A percentile compares a stretch with the other conserved stretches of the same genome.
Evolutionary conservation across 35 echinoderm and acorn worm species (phyloP).

Genomic region (Apostichopus californicus): DNA sequence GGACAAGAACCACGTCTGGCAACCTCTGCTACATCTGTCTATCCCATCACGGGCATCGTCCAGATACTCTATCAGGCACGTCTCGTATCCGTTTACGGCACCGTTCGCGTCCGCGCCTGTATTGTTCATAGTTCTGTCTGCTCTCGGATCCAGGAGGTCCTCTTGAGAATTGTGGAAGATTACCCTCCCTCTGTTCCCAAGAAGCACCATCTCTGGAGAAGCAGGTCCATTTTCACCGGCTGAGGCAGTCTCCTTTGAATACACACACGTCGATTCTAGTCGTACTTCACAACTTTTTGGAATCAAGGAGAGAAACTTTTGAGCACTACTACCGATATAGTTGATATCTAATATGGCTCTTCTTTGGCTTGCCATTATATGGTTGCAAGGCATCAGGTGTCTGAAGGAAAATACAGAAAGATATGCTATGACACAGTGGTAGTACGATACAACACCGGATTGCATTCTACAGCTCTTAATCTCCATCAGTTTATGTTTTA

Average conservation of each 20-base stretch:
- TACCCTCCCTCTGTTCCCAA: slow-evolving; percentile 18
- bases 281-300: slow-evolving; percentile 62
- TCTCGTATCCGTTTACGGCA: slow-evolving; percentile 30
- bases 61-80: slow-evolving; percentile 87
- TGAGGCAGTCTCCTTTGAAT: background rate
- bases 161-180: slow-evolving; percentile 34
- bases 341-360: slow-evolving; percentile 80
- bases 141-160: background rate
- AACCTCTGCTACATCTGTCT: slow-evolving; percentile 58
- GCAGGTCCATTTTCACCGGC: background rate
- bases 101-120: background rate
- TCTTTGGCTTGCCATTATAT: slow-evolving; percentile 95
- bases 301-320: slow-evolving; percentile 82
- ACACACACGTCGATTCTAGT: background rate
- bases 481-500: background rate
- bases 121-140: background rate
- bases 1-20: slow-evolving; percentile 70
- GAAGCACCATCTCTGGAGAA: background rate
- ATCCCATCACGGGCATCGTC: slow-evolving; percentile 82
- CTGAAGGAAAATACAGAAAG: slow-evolving; percentile 22
- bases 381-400: slow-evolving; percentile 87
- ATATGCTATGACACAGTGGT: background rate
- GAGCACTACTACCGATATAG: slow-evolving; percentile 72
- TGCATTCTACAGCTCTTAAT: no score
- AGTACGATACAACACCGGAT: no score